Evolutionary conservation across 2,113 vertebrate genomes (phyloP), one percentile per base, ranked within the genome.

Genomic region (Anguilla rostrata): DNA sequence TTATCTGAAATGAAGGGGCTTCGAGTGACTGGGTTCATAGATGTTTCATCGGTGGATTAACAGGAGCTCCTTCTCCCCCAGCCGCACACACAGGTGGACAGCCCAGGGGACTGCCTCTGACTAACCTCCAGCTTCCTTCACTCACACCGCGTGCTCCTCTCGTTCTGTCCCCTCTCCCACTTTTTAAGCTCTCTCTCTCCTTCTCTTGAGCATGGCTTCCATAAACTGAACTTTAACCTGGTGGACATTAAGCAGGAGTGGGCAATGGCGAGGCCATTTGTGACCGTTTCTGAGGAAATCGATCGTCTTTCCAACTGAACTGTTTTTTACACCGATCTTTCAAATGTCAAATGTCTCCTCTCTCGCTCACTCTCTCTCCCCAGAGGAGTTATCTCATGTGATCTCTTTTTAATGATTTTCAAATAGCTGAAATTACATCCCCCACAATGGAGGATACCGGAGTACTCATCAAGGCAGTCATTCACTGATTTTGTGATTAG

Each of bases 11-110:
- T 93, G 92, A 93, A 91, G 0, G 0, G 91, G 90, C 92, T 89
- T 89, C 87, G 91, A 60, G 91, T 92, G 90, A 92, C 83, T 87
- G 92, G 81, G 0, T 12, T 93, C 94, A 93, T 94, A 91, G 93
- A 93, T 92, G 94, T 95, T 94, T 93, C 93, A 92, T 92, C 87
- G 88, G 90, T 91, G 92, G 94, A 90, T 92, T 94, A 92, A 89
- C 86, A 43, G 83, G 22, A 90, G 88, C 90, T 39, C 75, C 53
- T 46, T 46, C 43, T 46, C 75, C 83, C 43, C 81, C 80, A 91
- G 92, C 81, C 90, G 89, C 78, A 16, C 34, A 43, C 20, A 43
- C 20, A 22, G 16, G 40, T 39, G 3, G 39, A 81, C 79, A 81
- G 40, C 89, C 91, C 83, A 93, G 93, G 92, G 89, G 89, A 82